These are phyloP conservation scores for Saturnia japonica DNA, from an alignment of 2,888 invertebrate genomes.

Conservation along the genomic window DNA sequence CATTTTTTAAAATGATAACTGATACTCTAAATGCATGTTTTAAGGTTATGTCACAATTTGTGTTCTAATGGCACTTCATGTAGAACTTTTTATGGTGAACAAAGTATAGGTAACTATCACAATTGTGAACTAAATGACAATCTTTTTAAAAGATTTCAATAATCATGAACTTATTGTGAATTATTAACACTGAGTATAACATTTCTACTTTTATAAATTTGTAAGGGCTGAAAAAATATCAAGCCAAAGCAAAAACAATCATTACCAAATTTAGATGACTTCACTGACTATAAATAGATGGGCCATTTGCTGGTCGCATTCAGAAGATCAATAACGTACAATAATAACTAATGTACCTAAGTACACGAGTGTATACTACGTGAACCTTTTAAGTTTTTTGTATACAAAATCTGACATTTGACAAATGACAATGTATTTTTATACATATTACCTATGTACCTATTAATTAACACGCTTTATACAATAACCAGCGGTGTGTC, in stretches of 20 bases:
- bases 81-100: no score
- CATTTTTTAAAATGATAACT: no score
- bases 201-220: background rate
- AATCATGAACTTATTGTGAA: no score
- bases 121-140: no score
- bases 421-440: background rate
- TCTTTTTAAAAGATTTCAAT: no score
- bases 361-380: background rate
- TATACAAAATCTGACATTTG: background rate
- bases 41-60: no score
- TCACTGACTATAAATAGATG: constrained; percentile 44
- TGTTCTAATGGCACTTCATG: no score
- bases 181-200: background rate
- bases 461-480: background rate
- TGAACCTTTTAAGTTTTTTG: background rate
- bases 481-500: no score
- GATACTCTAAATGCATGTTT: no score
- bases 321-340: constrained; percentile 23
- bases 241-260: constrained; percentile 26
- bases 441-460: background rate
- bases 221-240: constrained; percentile 17
- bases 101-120: no score
- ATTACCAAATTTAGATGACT: constrained; percentile 44
- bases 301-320: constrained; percentile 24
- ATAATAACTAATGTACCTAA: background rate